These are phyloP conservation scores for Xiphophorus maculatus DNA, from an alignment of 2,113 vertebrate genomes.

Conservation along the genomic window DNA sequence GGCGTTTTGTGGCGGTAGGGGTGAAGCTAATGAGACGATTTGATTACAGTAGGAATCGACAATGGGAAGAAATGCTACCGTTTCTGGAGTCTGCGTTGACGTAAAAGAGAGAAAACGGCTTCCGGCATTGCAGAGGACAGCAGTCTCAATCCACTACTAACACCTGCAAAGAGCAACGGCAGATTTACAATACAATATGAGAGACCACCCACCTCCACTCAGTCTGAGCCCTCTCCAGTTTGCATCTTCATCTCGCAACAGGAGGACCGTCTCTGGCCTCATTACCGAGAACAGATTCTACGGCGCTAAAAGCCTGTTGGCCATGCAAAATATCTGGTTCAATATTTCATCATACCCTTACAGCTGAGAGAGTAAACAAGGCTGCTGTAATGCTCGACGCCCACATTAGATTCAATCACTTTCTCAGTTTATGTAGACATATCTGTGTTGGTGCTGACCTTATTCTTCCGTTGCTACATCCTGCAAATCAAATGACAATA, in stretches of 20 bases:
- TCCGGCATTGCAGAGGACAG: background rate
- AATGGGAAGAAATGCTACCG: background rate
- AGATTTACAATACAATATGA: background rate
- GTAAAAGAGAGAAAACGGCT: background rate
- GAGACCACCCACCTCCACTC: background rate
- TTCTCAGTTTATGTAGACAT: slow-evolving; percentile 34
- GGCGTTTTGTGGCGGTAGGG: background rate
- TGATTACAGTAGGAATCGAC: slow-evolving; percentile 22
- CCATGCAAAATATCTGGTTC: slow-evolving; percentile 70
- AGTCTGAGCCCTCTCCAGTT: slow-evolving; percentile 13
- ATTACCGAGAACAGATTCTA: slow-evolving; percentile 61
- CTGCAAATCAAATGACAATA: background rate
- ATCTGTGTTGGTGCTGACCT: slow-evolving; percentile 19
- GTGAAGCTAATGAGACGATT: slow-evolving; percentile 29
- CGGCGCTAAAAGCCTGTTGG: slow-evolving; percentile 58
- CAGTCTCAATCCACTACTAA: background rate
- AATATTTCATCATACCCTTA: slow-evolving; percentile 70
- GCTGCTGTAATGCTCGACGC: slow-evolving; percentile 38
- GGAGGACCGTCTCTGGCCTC: slow-evolving; percentile 50
- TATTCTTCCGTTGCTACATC: background rate
- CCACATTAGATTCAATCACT: slow-evolving; percentile 7
- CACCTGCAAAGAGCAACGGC: slow-evolving; percentile 3
- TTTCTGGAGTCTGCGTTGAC: slow-evolving; percentile 1
- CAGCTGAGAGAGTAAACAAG: slow-evolving; percentile 53
- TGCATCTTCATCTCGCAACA: slow-evolving; percentile 36